Percentiles rank a stretch among this genome's conserved stretches.
phyloP scores from a whole-genome alignment of 2,797 vertebrate species.

The Phalanger gymnotis region DNA sequence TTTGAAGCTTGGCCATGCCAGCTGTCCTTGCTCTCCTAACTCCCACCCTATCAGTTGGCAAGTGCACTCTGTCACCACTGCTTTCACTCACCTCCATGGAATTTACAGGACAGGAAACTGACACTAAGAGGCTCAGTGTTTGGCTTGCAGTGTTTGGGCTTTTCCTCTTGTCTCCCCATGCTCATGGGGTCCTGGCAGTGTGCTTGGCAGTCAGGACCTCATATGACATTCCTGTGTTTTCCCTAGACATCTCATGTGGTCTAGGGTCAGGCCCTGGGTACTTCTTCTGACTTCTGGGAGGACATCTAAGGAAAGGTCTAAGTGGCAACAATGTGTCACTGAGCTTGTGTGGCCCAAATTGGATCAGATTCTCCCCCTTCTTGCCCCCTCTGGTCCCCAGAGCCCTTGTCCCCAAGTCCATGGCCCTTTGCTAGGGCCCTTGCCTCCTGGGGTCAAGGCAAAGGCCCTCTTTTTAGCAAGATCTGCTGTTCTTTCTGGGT shows the following conservation, averaged over 20 bases:
- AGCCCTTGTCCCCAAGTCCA: neutral
- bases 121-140: neutral
- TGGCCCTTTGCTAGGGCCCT: neutral
- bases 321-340: neutral
- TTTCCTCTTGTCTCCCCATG: neutral
- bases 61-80: neutral
- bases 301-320: neutral
- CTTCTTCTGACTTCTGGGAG: neutral
- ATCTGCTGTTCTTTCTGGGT: neutral
- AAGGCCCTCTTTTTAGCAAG: neutral
- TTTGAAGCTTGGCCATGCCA: neutral
- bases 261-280: neutral
- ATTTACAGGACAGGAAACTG: neutral
- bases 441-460: neutral
- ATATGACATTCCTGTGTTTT: neutral
- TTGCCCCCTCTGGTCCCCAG: neutral
- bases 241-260: neutral
- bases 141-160: neutral
- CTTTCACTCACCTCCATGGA: neutral
- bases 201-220: neutral
- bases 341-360: neutral
- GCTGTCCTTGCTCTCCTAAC: neutral
- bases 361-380: neutral
- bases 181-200: neutral
- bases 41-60: neutral